Base-by-base conservation (phyloP, 64 coral and sea anemone species). In the Astreopora myriophthalma region DNA sequence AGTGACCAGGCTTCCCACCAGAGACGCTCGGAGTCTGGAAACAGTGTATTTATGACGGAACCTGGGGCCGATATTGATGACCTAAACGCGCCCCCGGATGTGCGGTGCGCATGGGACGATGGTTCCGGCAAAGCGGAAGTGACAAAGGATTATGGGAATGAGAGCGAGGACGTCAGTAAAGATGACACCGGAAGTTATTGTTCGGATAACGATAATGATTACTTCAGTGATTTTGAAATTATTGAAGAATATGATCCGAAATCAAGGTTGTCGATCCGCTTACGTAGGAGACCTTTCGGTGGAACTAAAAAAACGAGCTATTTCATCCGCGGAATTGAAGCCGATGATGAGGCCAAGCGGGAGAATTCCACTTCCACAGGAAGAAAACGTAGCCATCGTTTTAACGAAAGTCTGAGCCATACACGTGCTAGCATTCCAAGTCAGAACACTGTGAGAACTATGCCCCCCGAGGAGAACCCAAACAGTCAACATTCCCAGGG, bases 231-330 rank as follows among this genome's bases (percentile, higher is more conserved):
- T 20, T 63, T 75, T 49, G 71, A 75, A 34, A 86, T 92, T 29
- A 86, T 92, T 28, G 90, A 92, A 34, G 79, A 92, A 61, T 85
- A 84, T 34, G 90, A 92, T 67, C 80, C 90, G 6, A 30, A 92
- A 66, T 92, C 90, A 22, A 71, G 90, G 19, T 85, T 92, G 11
- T 39, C 48, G 9, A 72, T 92, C 1, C 34, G 71, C 11, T 14
- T 92, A 13, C 48, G 80, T 8, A 84, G 73, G 51, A 85, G 30
- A 23, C 38, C 65, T 6, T 71, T 48, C 28, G 69, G 69, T 17
- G 80, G 36, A 39, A 61, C 22, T 37, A 1, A 35, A 83, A 60
- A 83, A 19, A 40, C 79, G 9, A 83, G 20, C 34, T 63, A 83
- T 58, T 63, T 83, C 6, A 83, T 83, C n/a, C 57, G 38, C 32